A percentile compares a stretch with the other conserved stretches of the same genome.
These are phyloP conservation scores for Geotrypetes seraphini DNA, from an alignment of 2,797 vertebrate genomes.

Conservation along the genomic window DNA sequence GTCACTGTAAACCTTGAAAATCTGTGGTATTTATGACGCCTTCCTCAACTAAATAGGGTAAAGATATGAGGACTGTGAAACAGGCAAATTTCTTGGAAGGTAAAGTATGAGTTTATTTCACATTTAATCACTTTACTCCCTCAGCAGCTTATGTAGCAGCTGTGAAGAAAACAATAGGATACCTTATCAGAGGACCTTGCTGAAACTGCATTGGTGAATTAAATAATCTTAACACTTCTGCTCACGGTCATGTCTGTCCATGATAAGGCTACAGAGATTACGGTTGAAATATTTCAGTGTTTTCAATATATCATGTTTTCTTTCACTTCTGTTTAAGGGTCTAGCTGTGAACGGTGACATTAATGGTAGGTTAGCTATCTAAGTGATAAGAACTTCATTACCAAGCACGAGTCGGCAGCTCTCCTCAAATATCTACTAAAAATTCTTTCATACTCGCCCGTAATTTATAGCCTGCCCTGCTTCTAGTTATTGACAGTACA, in stretches of 20 bases:
- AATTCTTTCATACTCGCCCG: too few relatives aligned
- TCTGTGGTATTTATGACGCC: constrained; percentile 31
- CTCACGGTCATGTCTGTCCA: neutral
- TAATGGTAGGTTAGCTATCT: too few relatives aligned
- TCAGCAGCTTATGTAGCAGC: constrained; percentile 18
- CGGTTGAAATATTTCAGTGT: constrained; percentile 8
- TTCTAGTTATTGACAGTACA: too few relatives aligned
- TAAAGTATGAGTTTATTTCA: constrained; percentile 25
- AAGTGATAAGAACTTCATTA: too few relatives aligned
- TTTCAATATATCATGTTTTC: constrained; percentile 1
- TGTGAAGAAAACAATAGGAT: constrained; percentile 24
- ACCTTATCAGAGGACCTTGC: constrained; percentile 15
- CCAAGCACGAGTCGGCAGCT: too few relatives aligned
- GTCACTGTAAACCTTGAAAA: constrained; percentile 38
- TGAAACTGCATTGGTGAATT: neutral
- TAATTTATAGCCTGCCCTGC: too few relatives aligned
- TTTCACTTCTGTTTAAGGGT: too few relatives aligned
- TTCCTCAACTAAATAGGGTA: neutral
- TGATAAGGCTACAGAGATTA: neutral
- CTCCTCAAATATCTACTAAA: too few relatives aligned
- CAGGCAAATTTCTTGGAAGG: constrained; percentile 25
- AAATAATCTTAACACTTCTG: constrained; percentile 10
- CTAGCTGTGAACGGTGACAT: too few relatives aligned
- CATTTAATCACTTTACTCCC: constrained; percentile 29
- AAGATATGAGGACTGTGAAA: constrained; percentile 19